Evolutionary conservation across 2,113 vertebrate genomes (phyloP), one percentile per base, ranked within the genome.

Genomic region (Callochromis pleurospilus): DNA sequence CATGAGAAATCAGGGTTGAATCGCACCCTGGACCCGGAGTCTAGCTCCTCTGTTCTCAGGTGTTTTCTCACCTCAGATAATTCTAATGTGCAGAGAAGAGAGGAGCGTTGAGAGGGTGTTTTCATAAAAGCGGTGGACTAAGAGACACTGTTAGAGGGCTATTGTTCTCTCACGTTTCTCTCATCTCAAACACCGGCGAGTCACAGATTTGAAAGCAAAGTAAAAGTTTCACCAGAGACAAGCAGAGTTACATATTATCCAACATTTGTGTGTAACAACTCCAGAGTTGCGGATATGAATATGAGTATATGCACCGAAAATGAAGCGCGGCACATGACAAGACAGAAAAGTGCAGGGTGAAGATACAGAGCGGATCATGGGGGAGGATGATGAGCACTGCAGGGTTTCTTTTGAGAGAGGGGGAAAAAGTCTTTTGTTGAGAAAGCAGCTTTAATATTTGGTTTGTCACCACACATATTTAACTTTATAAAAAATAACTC

Each of bases 21-120:
- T 94, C 90, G 7, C 93, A 91, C 94, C 88, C 62, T 5, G 5
- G 31, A 62, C 65, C 83, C 7, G 0, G 33, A 86, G 92, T 95
- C 92, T 94, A 54, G 80, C 92, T 93, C 92, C 91, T 91, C 88
- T 54, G 86, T 83, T 89, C 86, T 88, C 93, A 93, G 91, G 93
- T 92, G 93, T 88, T 85, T 85, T 83, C 86, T 84, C 94, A 87
- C 93, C 91, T 89, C 89, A 17, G 86, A 91, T 86, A 68, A 94
- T 65, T 55, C 62, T 89, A 53, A 94, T 90, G 88, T 92, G 90
- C 19, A 19, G 87, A 55, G 73, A 73, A 40, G 54, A 80, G 49
- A 73, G 12, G 6, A 17, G 62, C 14, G 19, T 40, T 49, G 36
- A 68, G 68, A 86, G 60, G 68, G n/a, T 86, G 58, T 65, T 88